Percentiles rank a stretch among this genome's conserved stretches.
These are phyloP conservation scores for Oreochromis aureus DNA, from an alignment of 2,113 vertebrate genomes.

Conservation along the genomic window DNA sequence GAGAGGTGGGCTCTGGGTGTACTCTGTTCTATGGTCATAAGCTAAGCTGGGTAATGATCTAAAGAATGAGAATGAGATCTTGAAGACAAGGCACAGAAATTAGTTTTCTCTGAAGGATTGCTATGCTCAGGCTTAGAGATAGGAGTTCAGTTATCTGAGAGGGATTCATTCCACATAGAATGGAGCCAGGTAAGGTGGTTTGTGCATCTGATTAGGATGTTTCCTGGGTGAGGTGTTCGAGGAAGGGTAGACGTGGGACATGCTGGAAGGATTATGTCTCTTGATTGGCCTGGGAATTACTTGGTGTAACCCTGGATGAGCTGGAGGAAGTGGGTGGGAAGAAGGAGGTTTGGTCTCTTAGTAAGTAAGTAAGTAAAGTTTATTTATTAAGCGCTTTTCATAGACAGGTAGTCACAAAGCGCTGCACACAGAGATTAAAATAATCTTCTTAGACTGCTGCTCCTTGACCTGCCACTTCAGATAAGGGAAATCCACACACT, in stretches of 20 bases:
- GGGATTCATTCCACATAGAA: neutral
- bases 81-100: neutral
- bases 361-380: too few species aligned
- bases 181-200: neutral
- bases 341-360: neutral
- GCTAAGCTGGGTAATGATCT: neutral
- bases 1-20: neutral
- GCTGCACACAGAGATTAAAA: too few species aligned
- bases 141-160: neutral
- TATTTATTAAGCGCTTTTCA: too few species aligned
- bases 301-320: neutral
- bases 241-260: neutral
- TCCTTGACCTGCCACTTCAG: neutral
- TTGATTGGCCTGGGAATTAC: neutral
- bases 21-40: neutral
- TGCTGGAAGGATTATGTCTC: neutral
- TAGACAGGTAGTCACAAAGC: too few species aligned
- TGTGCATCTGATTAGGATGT: neutral
- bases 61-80: neutral
- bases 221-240: neutral
- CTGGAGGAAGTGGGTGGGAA: neutral
- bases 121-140: neutral
- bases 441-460: neutral
- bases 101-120: neutral
- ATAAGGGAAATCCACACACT: neutral